Percentiles rank a stretch among this genome's conserved stretches.
Evolutionary conservation across 2,797 vertebrate genomes (phyloP).

Genomic region (Poecilia wingei): DNA sequence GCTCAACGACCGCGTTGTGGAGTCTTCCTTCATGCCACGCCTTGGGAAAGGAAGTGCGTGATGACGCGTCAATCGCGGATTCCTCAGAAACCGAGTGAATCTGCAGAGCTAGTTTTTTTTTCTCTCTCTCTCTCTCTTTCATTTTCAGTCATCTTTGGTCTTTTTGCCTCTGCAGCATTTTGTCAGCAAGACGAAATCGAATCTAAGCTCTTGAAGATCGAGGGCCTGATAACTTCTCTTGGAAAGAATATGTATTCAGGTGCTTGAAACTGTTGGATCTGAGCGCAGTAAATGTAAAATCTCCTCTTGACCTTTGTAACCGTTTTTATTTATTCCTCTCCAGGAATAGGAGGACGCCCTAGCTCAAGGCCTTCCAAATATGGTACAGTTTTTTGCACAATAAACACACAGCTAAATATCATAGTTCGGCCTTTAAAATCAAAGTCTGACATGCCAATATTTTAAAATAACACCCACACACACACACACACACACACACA

Average conservation of each 20-base stretch:
- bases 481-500: background rate
- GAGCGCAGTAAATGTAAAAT: background rate
- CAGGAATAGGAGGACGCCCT: constrained; percentile 46
- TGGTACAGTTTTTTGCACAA: constrained; percentile 54
- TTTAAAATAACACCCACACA: background rate
- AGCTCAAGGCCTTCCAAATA: constrained; percentile 31
- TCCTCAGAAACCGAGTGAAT: background rate
- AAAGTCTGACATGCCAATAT: background rate
- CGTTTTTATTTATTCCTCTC: constrained; percentile 12
- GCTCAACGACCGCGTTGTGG: constrained; percentile 84
- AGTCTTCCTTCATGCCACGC: constrained; percentile 84
- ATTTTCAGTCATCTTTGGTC: background rate
- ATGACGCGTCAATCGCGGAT: constrained; percentile 5
- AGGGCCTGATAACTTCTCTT: constrained; percentile 83
- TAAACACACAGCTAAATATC: background rate
- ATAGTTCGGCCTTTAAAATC: background rate
- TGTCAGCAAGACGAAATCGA: constrained; percentile 84
- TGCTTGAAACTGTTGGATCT: constrained; percentile 29
- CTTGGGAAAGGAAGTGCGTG: constrained; percentile 74
- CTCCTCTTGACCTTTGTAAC: background rate
- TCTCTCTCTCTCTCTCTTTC: background rate
- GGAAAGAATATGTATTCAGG: constrained; percentile 75
- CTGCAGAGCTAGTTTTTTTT: background rate
- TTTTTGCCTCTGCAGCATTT: constrained; percentile 72
- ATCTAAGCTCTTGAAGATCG: constrained; percentile 83